phyloP scores from a whole-genome alignment of 2,888 invertebrate species.

The Apantesis nais region DNA sequence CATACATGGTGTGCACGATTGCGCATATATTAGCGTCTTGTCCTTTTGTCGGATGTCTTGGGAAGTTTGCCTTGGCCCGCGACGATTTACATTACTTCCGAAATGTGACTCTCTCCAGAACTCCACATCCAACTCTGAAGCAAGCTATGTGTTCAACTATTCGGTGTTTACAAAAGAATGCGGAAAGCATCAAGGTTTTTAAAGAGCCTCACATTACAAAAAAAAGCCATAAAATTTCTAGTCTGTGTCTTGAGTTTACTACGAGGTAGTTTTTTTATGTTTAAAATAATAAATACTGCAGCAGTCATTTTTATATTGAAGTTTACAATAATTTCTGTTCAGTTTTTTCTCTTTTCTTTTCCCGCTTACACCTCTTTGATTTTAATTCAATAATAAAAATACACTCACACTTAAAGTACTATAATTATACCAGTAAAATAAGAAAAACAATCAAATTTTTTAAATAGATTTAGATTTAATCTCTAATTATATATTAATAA shows the following conservation, averaged over 20 bases:
- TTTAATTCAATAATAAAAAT: too few species aligned
- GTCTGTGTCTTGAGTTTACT: slow-evolving; percentile 30
- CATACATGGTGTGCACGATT: slow-evolving; percentile 80
- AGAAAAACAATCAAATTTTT: too few species aligned
- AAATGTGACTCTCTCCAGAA: slow-evolving; percentile 70
- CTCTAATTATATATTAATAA: too few species aligned
- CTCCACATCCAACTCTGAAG: slow-evolving; percentile 60
- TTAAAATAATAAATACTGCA: too few species aligned
- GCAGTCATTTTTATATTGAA: too few species aligned
- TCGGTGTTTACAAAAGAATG: slow-evolving; percentile 61
- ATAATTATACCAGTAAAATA: too few species aligned
- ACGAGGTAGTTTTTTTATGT: slow-evolving; percentile 26
- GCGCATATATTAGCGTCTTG: slow-evolving; percentile 84
- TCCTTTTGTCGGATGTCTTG: slow-evolving; percentile 82
- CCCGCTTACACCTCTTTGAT: too few species aligned
- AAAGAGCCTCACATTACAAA: slow-evolving; percentile 43
- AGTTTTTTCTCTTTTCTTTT: slow-evolving; percentile 29
- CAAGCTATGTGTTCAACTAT: slow-evolving; percentile 58
- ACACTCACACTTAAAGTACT: too few species aligned
- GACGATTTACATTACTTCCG: slow-evolving; percentile 83
- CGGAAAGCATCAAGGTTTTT: slow-evolving; percentile 45
- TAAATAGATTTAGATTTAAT: too few species aligned
- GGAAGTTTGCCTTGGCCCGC: slow-evolving; percentile 74
- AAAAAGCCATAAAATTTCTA: slow-evolving; percentile 45
- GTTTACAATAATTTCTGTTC: slow-evolving; percentile 20